A percentile compares a stretch with the other conserved stretches of the same genome.
Evolutionary conservation across 37 sponge, comb jelly and placozoan species (phyloP).

Genomic region (Hexactinellida sp.): DNA sequence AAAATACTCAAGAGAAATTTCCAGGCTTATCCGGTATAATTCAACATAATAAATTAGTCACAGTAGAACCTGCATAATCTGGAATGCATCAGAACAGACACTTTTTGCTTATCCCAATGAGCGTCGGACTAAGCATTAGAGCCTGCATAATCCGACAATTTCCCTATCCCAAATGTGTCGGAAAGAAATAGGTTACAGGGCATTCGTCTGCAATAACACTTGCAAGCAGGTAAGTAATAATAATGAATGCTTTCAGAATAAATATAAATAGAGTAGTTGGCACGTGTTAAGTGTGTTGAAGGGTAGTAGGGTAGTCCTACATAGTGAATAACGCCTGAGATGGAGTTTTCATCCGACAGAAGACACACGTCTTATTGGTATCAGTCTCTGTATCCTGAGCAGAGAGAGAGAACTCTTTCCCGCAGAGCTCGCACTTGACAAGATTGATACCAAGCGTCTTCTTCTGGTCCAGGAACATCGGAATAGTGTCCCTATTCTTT

Average conservation of each 20-base stretch:
- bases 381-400: background rate
- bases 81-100: too few species aligned
- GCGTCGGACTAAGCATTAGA: too few species aligned
- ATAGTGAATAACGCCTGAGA: background rate
- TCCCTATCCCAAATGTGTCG: too few species aligned
- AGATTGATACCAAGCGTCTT: background rate
- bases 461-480: background rate
- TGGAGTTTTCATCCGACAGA: conserved; percentile 10
- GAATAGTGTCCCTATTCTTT: background rate
- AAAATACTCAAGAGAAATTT: background rate
- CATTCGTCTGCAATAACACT: background rate
- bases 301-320: background rate
- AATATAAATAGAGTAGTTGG: too few species aligned
- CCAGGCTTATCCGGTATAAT: background rate
- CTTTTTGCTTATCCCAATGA: too few species aligned
- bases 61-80: background rate
- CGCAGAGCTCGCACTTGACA: background rate
- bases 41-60: background rate
- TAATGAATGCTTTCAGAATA: background rate
- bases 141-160: too few species aligned
- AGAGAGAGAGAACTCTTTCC: background rate
- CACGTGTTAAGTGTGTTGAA: too few species aligned
- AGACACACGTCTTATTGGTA: background rate
- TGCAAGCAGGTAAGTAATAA: background rate
- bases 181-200: background rate